Evolutionary conservation across 2,888 invertebrate genomes (phyloP), one percentile per base, ranked within the genome.

Genomic region (Cephus rjabovi): DNA sequence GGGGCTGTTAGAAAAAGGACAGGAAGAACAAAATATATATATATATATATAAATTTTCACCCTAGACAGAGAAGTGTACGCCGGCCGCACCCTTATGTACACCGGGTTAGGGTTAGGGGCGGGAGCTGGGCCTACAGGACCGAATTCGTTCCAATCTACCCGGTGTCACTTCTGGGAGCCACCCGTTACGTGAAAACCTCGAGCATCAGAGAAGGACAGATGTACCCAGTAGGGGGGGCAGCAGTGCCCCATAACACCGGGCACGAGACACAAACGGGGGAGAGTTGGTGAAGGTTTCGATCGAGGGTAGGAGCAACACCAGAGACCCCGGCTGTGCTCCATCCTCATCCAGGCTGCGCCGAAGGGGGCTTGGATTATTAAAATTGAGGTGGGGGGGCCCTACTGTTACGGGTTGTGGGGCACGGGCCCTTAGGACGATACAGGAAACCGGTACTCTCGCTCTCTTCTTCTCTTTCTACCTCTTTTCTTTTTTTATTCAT

Each of bases 321-420:
- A 30, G 12, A 30, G 75, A 69, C 40, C 34, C 68, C 75, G 74
- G 74, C 77, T 56, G 77, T 37, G 34, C 68, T 77, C 69, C 68
- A 83, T 86, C 86, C 87, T 87, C 83, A 86, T 82, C 81, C 85
- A 86, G 85, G 83, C 84, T 82, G 82, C 84, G 84, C 84, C 79
- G 83, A 86, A 86, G 87, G 86, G 88, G 86, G 84, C 86, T 86
- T 83, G 79, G 88, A 85, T 88, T 89, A 89, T 89, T 89, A 88
- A 89, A 89, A 89, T 88, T 84, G 82, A 80, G 79, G 83, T 77
- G 82, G 85, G 78, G 78, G 77, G 79, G 76, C 73, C 75, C 35
- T 71, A 37, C 40, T 69, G 76, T 70, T 74, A 70, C 71, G 34
- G 71, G 34, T 74, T 74, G n/a, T 40, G 75, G 68, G 81, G 79